A percentile compares a stretch with the other conserved stretches of the same genome.
Conservation (phyloP, 2,113 vertebrate genomes). For the Bujurquina vittata region DNA sequence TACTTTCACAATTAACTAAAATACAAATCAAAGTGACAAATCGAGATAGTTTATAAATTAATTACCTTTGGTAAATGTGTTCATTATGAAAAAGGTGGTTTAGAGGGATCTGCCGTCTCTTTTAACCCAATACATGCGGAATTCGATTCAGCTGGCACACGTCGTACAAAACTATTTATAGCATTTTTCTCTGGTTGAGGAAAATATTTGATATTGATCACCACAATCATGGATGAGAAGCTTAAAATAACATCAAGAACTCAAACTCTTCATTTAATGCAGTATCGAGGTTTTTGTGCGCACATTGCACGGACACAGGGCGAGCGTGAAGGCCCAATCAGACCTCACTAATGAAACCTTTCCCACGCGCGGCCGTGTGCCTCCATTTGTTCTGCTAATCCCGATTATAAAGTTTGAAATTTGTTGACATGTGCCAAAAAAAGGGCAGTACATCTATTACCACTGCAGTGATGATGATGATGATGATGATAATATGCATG, state of each 20-base stretch:
- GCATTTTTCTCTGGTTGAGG: background rate
- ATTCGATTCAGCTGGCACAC: conserved; percentile 60
- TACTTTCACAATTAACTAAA: conserved; percentile 99
- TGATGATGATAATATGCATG: background rate
- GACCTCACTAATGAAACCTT: conserved; percentile 31
- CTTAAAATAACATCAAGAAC: background rate
- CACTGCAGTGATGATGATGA: background rate
- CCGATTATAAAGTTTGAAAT: too few species aligned
- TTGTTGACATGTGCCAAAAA: background rate
- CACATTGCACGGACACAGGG: conserved; percentile 44
- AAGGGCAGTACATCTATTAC: background rate
- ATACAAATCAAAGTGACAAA: conserved; percentile 99
- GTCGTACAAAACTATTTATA: conserved; percentile 29
- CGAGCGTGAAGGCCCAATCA: conserved; percentile 1
- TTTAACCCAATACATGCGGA: conserved; percentile 89
- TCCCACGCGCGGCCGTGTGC: background rate
- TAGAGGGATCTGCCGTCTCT: conserved; percentile 88
- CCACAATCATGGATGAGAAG: background rate
- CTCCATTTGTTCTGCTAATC: conserved; percentile 21
- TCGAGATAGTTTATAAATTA: conserved; percentile 97
- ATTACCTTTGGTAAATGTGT: conserved; percentile 94
- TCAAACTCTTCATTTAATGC: background rate
- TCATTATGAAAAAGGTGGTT: conserved; percentile 97
- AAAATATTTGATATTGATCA: background rate
- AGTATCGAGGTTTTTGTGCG: conserved; percentile 14